Conservation (phyloP, 2,888 invertebrate species). For the Bugulina stolonifera region DNA sequence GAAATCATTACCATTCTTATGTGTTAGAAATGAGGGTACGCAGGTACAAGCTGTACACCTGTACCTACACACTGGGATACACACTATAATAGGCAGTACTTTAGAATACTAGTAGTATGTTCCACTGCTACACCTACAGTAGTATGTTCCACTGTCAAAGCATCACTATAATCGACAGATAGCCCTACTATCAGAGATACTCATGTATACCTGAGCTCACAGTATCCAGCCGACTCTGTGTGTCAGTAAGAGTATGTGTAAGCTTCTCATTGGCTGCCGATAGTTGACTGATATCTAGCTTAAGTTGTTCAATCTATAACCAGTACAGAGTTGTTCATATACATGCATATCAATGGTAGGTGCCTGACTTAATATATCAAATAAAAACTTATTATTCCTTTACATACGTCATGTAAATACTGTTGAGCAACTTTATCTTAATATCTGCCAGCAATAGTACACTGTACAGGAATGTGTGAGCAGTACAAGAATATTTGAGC, state of each 20-base stretch:
- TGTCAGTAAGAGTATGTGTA: neutral
- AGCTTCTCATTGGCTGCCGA: neutral
- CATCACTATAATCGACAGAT: neutral
- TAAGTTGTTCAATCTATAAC: neutral
- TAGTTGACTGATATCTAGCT: neutral
- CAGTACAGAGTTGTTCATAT: no score
- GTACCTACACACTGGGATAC: no score
- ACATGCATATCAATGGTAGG: no score
- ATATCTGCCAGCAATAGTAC: no score
- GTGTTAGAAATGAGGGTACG: no score
- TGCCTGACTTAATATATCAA: no score
- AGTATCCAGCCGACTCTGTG: neutral
- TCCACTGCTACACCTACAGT: neutral
- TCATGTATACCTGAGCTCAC: neutral
- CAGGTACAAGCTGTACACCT: no score
- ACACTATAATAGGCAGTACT: neutral
- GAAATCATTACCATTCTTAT: neutral
- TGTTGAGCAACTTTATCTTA: no score
- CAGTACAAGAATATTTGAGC: no score
- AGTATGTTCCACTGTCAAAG: neutral
- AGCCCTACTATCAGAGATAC: neutral
- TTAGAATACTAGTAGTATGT: neutral
- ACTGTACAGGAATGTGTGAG: no score
- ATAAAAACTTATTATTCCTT: no score
- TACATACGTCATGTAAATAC: no score